Percentiles rank a stretch among this genome's conserved stretches.
phyloP scores from a whole-genome alignment of 2,797 vertebrate species.

The Smutsia temminckii region DNA sequence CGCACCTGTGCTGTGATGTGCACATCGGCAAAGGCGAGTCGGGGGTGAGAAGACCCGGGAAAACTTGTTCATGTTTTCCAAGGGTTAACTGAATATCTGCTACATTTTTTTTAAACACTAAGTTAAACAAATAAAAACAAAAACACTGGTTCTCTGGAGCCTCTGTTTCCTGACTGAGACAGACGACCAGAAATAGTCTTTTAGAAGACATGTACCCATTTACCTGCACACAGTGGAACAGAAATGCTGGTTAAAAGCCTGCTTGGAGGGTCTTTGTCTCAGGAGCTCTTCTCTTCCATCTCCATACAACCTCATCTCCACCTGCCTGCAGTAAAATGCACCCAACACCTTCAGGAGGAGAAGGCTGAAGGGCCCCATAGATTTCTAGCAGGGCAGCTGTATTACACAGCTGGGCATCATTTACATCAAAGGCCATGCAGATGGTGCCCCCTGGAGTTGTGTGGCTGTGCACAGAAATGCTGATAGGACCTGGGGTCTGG shows the following conservation, averaged over 20 bases:
- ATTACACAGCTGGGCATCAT: fast-evolving
- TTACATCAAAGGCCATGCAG: fast-evolving
- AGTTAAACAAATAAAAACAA: not conserved
- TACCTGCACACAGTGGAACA: not conserved
- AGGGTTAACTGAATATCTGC: not conserved
- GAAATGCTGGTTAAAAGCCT: not conserved
- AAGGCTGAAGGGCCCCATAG: fast-evolving
- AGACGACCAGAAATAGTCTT: not conserved
- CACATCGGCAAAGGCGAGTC: fast-evolving
- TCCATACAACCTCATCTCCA: not conserved
- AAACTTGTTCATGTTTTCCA: not conserved
- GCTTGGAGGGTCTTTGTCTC: not conserved
- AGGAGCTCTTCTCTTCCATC: not conserved
- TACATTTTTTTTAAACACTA: not conserved
- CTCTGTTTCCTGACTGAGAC: not conserved
- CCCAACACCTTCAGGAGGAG: too few species aligned
- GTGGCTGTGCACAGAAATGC: not conserved
- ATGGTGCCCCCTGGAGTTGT: not conserved
- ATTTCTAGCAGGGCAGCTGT: not conserved
- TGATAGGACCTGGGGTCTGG: too few species aligned
- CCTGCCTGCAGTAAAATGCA: fast-evolving
- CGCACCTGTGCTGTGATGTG: fast-evolving
- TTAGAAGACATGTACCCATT: not conserved
- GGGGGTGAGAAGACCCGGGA: fast-evolving
- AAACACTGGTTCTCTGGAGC: not conserved